Conservation (phyloP, 2,113 vertebrate species). For the Dromiciops gliroides region DNA sequence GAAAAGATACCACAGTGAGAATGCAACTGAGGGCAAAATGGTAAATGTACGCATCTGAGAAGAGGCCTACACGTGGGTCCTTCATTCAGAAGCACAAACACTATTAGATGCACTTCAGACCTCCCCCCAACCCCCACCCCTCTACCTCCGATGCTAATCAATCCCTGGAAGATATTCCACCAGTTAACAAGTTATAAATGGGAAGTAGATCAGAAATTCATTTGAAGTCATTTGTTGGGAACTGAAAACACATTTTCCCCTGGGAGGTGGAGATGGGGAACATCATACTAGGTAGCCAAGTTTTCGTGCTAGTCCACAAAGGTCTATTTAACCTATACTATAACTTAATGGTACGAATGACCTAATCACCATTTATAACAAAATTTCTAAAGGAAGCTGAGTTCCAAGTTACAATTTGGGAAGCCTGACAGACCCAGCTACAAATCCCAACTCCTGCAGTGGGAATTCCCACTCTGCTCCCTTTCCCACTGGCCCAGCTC, state of each 20-base stretch:
- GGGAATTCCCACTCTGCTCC: neutral
- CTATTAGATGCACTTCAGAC: neutral
- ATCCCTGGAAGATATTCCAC: neutral
- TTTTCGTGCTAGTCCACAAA: neutral
- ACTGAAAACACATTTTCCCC: neutral
- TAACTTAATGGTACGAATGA: neutral
- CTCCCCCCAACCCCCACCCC: no score
- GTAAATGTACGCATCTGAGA: neutral
- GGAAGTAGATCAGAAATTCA: neutral
- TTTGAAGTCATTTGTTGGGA: neutral
- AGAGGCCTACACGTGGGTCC: neutral
- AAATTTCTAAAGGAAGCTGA: neutral
- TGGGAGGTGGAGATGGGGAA: neutral
- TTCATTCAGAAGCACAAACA: neutral
- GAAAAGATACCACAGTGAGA: neutral
- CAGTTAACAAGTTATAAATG: neutral
- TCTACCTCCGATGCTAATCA: neutral
- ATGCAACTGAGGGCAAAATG: slow-evolving; percentile 4
- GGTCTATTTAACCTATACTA: neutral
- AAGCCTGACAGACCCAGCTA: neutral
- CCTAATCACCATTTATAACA: neutral
- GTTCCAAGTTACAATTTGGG: neutral
- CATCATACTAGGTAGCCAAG: neutral
- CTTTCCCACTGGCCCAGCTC: neutral
- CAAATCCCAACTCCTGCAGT: neutral